Evolutionary conservation across 1,140 invertebrate genomes (phyloP), one percentile per base, ranked within the genome.

Genomic region (Lepidurus arcticus): DNA sequence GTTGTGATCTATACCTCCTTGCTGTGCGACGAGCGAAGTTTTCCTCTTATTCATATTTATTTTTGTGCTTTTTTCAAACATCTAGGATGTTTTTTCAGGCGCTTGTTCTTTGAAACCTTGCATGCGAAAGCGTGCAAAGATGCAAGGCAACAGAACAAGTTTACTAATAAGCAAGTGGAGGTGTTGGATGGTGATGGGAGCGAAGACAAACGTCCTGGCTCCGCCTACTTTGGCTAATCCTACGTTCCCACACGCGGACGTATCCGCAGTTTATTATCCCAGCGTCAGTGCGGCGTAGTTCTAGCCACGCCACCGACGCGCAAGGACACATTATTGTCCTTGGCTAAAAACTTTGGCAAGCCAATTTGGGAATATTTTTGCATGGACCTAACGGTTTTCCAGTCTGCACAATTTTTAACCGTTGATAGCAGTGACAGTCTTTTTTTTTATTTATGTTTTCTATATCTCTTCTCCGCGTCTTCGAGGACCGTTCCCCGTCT

Each of bases 281-380:
- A 65, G 21, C 53, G 53, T 65, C 53, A 65, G 53, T 65, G 53
- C 53, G 53, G 53, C 53, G 53, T 65, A 65, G 53, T 65, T 65
- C 21, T 65, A 21, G 53, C 53, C n/a, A 65, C 21, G 53, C 53
- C 53, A 65, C 16, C 53, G 53, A 65, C 53, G 53, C 53, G 6
- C 1, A 65, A 65, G 53, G 53, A 65, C 53, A 65, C 21, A 9
- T 65, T 65, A n/a, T 65, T 65, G 21, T 9, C 53, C 53, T 65
- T 65, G 53, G 53, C 53, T 65, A 65, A 13, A 34, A 34, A 65
- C n/a, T 65, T 65, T 65, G 9, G 53, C 53, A 21, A 65, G 21
- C 53, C 53, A 34, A 34, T 65, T 65, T 65, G 16, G 6, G 21
- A 65, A 65, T n/a, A 65, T 65, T 65, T 34, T 34, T 65, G 9